Base-by-base conservation (phyloP, 2,797 vertebrate genomes). In the Cygnus olor region DNA sequence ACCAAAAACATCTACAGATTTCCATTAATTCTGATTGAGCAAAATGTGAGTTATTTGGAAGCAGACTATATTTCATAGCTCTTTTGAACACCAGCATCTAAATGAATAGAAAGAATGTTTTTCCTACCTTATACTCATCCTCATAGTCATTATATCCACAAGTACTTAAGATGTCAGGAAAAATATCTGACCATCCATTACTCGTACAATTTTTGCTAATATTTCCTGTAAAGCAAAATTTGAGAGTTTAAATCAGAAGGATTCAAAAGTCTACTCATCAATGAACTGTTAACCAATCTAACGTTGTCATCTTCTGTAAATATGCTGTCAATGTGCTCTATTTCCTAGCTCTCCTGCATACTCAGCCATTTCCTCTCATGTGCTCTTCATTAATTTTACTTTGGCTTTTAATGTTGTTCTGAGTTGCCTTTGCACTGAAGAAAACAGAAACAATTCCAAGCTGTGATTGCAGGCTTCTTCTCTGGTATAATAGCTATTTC, bases 191-290 rank as follows among this genome's bases (percentile, higher is more conserved):
- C 99, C 99, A 99, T 12, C 99, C 99, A 1, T 96, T 94, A 9
- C 96, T 96, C 0, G 98, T 99, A 95, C 99, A 99, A 90, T 98
- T 99, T 97, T 98, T 99, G 97, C 98, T 99, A 76, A 99, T 98
- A 96, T 99, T 98, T 85, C 99, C 99, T 99, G 95, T 44, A 96
- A 97, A 93, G 65, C 11, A 65, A 95, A 88, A 83, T 72, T 65
- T 22, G 44, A 51, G 47, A 49, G 34, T 87, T 85, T 80, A 80
- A 85, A 83, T 87, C n/a, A 88, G 27, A 83, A 85, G 58, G 6
- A 84, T 72, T 60, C 9, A 13, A 34, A 66, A 61, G 19, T 57
- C 54, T 82, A 2, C 12, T 66, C 40, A 70, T 28, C 28, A 57
- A 42, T 32, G 12, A 61, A 28, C 47, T 71, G 69, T 80, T 44